Evolutionary conservation across 2,797 vertebrate species (phyloP).

Genomic region (Meda fulgida): DNA sequence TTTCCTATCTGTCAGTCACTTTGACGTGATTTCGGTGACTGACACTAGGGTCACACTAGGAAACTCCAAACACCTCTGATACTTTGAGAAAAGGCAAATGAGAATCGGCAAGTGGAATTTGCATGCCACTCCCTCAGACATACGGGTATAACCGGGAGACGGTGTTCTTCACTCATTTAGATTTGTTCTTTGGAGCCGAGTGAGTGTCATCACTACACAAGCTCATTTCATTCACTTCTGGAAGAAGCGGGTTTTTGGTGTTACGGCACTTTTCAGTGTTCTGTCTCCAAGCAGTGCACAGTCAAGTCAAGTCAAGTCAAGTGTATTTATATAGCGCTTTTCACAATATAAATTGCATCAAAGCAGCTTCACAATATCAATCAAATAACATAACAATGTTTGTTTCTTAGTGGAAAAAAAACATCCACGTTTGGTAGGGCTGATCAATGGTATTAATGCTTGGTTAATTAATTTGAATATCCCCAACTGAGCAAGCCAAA

Average conservation of each 20-base stretch:
- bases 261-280: neutral
- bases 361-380: too few relatives aligned
- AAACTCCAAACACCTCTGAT: neutral
- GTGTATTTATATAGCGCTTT: too few relatives aligned
- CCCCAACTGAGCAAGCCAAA: too few relatives aligned
- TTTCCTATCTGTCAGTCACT: neutral
- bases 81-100: neutral
- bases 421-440: too few relatives aligned
- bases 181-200: neutral
- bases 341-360: too few relatives aligned
- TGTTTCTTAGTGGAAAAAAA: too few relatives aligned
- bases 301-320: too few relatives aligned
- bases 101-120: neutral
- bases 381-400: too few relatives aligned
- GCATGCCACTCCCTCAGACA: neutral
- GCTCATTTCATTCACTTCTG: neutral
- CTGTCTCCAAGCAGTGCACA: neutral
- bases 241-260: neutral
- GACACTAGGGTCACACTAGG: neutral
- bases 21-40: neutral
- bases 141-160: too few relatives aligned
- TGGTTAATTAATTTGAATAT: too few relatives aligned
- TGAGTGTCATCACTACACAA: neutral
- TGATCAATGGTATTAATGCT: too few relatives aligned
- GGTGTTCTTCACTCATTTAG: too few relatives aligned